phyloP scores from a whole-genome alignment of 2,888 invertebrate genomes.

The Azorinus chamasolen region DNA sequence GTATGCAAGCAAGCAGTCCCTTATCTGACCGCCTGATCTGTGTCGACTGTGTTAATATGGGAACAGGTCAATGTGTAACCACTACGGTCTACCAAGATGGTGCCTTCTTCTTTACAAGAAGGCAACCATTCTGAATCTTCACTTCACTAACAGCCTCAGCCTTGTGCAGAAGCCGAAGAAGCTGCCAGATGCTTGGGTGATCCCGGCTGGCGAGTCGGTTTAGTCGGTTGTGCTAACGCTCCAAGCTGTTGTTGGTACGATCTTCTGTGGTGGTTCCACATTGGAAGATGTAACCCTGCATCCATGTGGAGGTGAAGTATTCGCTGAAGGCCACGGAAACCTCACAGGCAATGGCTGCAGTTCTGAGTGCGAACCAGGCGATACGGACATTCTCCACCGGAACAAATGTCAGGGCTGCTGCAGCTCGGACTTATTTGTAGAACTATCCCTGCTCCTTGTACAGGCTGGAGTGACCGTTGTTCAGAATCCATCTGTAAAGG shows the following conservation, averaged over 20 bases:
- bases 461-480: not conserved
- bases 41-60: too few relatives aligned
- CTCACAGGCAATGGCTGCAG: slow-evolving; percentile 2
- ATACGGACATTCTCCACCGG: not conserved
- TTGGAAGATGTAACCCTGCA: not conserved
- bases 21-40: too few relatives aligned
- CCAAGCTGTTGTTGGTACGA: slow-evolving; percentile 11
- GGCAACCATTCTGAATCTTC: slow-evolving; percentile 14
- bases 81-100: too few relatives aligned
- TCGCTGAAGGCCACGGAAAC: not conserved
- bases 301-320: slow-evolving; percentile 4
- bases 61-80: too few relatives aligned
- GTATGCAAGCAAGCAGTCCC: too few relatives aligned
- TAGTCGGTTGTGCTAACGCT: slow-evolving; percentile 12
- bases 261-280: not conserved
- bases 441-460: slow-evolving; percentile 3
- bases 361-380: slow-evolving; percentile 1
- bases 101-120: too few relatives aligned
- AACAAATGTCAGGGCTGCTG: slow-evolving; percentile 8
- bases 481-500: slow-evolving; percentile 16
- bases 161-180: slow-evolving; percentile 5
- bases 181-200: slow-evolving; percentile 11
- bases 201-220: slow-evolving; percentile 9
- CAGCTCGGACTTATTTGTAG: slow-evolving; percentile 9
- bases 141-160: slow-evolving; percentile 17